A percentile compares a stretch with the other conserved stretches of the same genome.
Evolutionary conservation across 2,888 invertebrate genomes (phyloP).

Genomic region (Myopa testacea): DNA sequence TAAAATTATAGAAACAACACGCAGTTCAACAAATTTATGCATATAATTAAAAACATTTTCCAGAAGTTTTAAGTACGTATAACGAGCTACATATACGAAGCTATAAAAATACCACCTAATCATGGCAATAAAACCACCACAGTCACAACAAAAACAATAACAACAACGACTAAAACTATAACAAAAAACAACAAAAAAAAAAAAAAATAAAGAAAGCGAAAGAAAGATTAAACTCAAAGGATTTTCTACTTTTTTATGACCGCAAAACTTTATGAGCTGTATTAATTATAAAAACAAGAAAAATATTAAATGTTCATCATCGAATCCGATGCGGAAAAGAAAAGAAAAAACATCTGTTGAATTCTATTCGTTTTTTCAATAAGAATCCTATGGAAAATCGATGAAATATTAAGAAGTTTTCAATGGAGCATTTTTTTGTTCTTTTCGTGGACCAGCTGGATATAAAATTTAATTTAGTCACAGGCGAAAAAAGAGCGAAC

Average conservation of each 20-base stretch:
- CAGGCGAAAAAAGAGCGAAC: not conserved
- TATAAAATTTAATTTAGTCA: not conserved
- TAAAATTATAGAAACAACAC: too few species aligned
- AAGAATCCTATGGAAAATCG: not conserved
- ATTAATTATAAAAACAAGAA: slow-evolving; percentile 2
- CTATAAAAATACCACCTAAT: slow-evolving; percentile 17
- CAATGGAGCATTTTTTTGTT: not conserved
- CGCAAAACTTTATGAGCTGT: slow-evolving; percentile 5
- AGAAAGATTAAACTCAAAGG: not conserved
- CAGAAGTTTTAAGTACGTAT: not conserved
- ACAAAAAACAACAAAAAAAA: not conserved
- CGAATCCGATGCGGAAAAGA: too few species aligned
- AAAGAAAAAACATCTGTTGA: not conserved
- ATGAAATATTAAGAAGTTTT: slow-evolving; percentile 7
- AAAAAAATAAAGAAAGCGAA: not conserved
- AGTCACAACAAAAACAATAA: not conserved
- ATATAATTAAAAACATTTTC: too few species aligned
- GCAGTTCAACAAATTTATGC: too few species aligned
- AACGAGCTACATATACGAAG: slow-evolving; percentile 3
- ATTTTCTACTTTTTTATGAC: slow-evolving; percentile 7
- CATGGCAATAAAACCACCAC: slow-evolving; percentile 4
- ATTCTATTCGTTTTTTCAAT: too few species aligned
- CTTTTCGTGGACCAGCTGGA: not conserved
- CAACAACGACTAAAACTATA: not conserved
- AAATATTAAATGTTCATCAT: not conserved